A percentile compares a stretch with the other conserved stretches of the same genome.
Evolutionary conservation across 2,888 invertebrate species (phyloP).

Genomic region (Caradrina kadenii): DNA sequence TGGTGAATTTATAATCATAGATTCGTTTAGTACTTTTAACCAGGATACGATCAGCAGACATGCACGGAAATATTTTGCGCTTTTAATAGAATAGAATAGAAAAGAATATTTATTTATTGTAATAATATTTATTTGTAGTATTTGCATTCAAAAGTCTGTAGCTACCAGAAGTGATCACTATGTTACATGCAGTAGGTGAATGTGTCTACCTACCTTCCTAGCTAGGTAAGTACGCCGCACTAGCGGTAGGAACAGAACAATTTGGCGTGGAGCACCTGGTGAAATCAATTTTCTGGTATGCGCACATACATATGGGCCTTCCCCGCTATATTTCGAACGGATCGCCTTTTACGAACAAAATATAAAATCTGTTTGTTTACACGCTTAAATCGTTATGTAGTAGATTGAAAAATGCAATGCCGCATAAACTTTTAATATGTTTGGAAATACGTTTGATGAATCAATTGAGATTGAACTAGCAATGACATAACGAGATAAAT

Average conservation of each 20-base stretch:
- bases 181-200: constrained; percentile 15
- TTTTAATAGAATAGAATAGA: too few relatives aligned
- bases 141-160: constrained; percentile 4
- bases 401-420: constrained; percentile 46
- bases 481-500: too few relatives aligned
- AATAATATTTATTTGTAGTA: too few relatives aligned
- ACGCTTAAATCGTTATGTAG: constrained; percentile 37
- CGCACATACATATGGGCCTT: constrained; percentile 65
- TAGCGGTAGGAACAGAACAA: constrained; percentile 61
- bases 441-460: neutral
- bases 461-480: neutral
- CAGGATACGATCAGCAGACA: too few relatives aligned
- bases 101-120: too few relatives aligned
- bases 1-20: too few relatives aligned
- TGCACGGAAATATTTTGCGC: neutral
- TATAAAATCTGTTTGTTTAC: constrained; percentile 38
- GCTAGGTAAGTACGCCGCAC: neutral
- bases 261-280: constrained; percentile 72
- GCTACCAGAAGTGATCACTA: constrained; percentile 15
- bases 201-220: neutral
- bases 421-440: constrained; percentile 4
- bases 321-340: constrained; percentile 13
- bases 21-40: too few relatives aligned
- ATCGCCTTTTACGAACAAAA: constrained; percentile 27
- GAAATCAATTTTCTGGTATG: constrained; percentile 78